phyloP scores from a whole-genome alignment of 2,113 vertebrate species.

The Piaya cayana region DNA sequence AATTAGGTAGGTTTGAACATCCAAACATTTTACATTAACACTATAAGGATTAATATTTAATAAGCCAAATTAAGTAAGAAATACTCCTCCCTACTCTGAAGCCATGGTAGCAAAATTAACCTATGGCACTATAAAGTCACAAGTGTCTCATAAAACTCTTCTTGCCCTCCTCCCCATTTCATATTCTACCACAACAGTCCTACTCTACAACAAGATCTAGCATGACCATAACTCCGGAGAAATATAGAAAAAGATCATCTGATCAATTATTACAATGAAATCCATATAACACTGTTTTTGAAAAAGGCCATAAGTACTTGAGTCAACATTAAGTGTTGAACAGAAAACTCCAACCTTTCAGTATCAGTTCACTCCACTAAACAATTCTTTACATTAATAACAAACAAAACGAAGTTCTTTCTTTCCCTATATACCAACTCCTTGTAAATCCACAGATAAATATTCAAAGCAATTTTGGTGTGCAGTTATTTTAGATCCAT shows the following conservation, averaged over 20 bases:
- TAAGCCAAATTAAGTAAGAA: neutral
- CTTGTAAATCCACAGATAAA: neutral
- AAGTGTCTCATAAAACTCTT: neutral
- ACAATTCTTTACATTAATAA: neutral
- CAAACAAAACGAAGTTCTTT: neutral
- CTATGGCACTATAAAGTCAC: neutral
- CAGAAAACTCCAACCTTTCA: neutral
- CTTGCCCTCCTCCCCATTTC: neutral
- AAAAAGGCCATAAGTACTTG: neutral
- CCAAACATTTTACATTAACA: neutral
- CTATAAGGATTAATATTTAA: neutral
- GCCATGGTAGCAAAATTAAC: neutral
- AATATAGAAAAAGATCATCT: neutral
- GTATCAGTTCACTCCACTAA: neutral
- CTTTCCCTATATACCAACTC: neutral
- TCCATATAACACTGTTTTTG: rapidly evolving
- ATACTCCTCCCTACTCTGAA: neutral
- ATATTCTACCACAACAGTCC: neutral
- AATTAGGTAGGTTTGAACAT: neutral
- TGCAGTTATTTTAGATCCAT: neutral
- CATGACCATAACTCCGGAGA: neutral
- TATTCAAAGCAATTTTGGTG: neutral
- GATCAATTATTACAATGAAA: neutral
- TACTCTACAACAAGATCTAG: neutral
- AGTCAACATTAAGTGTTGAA: neutral